Conservation (phyloP, 2,113 vertebrate species). For the Onychorhynchus coronatus region DNA sequence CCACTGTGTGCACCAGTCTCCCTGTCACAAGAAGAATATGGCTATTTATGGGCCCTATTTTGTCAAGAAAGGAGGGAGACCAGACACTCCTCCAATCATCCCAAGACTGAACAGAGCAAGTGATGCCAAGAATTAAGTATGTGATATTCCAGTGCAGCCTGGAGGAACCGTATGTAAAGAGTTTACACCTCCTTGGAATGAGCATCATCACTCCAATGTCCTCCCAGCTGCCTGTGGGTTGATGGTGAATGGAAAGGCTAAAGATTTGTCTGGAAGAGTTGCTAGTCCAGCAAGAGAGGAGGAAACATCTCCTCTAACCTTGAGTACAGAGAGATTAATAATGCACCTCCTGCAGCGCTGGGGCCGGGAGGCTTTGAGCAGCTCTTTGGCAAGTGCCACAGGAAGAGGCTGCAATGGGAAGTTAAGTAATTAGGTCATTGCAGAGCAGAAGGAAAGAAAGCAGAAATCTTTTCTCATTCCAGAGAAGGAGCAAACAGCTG, state of each 20-base stretch:
- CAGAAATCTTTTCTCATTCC: neutral
- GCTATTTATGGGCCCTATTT: neutral
- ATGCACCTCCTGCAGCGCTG: neutral
- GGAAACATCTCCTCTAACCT: conserved; percentile 28
- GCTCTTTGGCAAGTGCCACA: neutral
- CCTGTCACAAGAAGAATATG: neutral
- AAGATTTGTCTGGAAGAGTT: neutral
- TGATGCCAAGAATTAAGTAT: neutral
- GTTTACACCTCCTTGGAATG: neutral
- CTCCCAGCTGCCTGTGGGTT: neutral
- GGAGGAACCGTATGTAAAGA: neutral
- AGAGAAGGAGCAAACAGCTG: neutral
- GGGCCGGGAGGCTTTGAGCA: conserved; percentile 33
- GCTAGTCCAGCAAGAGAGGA: neutral
- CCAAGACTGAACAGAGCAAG: fast-evolving
- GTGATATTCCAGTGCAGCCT: neutral
- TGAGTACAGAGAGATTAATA: conserved; percentile 34
- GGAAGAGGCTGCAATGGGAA: conserved; percentile 29
- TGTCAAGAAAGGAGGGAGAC: neutral
- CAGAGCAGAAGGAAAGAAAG: conserved; percentile 4
- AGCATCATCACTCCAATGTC: neutral
- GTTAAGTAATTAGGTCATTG: conserved; percentile 44
- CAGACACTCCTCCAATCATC: neutral
- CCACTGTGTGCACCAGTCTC: neutral
- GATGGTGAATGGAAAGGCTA: neutral